Conservation (phyloP, 2,113 vertebrate genomes). For the Centrocercus urophasianus region DNA sequence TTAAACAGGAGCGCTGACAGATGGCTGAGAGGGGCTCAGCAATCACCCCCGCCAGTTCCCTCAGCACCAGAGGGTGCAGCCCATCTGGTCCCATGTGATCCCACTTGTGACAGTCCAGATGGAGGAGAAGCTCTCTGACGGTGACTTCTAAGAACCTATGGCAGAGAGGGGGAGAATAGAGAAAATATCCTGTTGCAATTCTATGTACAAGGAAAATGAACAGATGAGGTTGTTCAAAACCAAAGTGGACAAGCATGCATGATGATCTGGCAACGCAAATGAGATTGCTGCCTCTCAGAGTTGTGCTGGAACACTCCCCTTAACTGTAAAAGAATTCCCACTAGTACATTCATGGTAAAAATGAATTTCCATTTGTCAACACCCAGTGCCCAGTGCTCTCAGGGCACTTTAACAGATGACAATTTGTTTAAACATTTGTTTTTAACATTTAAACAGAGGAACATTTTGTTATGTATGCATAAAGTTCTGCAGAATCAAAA, state of each 20-base stretch:
- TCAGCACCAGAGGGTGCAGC: too few relatives aligned
- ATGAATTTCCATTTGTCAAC: constrained; percentile 47
- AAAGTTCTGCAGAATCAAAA: background rate
- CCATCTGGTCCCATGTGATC: too few relatives aligned
- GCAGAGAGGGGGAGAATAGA: background rate
- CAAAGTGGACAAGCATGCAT: background rate
- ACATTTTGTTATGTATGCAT: constrained; percentile 33
- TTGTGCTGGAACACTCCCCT: background rate
- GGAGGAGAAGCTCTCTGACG: too few relatives aligned
- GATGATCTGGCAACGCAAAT: background rate
- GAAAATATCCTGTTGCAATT: background rate
- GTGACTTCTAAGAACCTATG: background rate
- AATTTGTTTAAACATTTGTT: constrained; percentile 56
- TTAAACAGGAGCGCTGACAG: too few relatives aligned
- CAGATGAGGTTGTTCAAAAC: background rate
- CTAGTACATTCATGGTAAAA: background rate
- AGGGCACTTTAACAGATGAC: background rate
- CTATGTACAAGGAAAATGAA: background rate
- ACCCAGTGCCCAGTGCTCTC: background rate
- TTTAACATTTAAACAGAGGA: constrained; percentile 26
- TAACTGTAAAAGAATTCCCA: background rate
- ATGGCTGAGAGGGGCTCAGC: too few relatives aligned
- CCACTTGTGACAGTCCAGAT: too few relatives aligned
- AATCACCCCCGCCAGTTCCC: too few relatives aligned
- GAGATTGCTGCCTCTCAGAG: background rate